Evolutionary conservation across 2,888 invertebrate genomes (phyloP), one percentile per base, ranked within the genome.

Genomic region (Dynastes hyllus): DNA sequence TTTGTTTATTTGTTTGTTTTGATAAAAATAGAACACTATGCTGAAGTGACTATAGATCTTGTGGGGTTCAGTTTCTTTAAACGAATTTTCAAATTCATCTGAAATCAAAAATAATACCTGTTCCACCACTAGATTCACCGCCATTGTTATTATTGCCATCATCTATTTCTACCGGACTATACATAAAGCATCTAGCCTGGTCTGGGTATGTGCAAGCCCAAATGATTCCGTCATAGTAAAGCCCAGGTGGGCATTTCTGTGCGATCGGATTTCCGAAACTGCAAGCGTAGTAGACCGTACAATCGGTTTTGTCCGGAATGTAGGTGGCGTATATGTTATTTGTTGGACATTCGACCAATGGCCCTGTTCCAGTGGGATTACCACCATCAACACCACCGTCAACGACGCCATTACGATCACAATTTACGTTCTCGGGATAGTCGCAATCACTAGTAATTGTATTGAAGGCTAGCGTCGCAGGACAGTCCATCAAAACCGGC

Each of bases 361-460:
- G 73, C 2, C 73, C 73, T 2, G 73, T 58, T 11, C 13, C 71
- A 27, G 5, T 6, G 22, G 1, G 9, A n/a, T 45, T 22, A 22
- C 27, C 70, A 70, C 27, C 13, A 11, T 11, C 53, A 13, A 13
- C 70, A 4, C 16, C 50, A 45, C n/a, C 55, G 16, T 55, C 55
- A 3, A n/a, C 67, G 8, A 29, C 70, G 29, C 70, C 53, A 8
- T 0, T 53, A 16, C 55, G 73, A 22, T 58, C 53, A 22, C 78
- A 78, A 9, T 70, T 65, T 37, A 78, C 71, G 53, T 65, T 71
- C 27, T 63, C 40, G 5, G 73, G 13, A 16, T 22, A 71, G 37
- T 78, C 73, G 22, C 78, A 78, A 32, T 63, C 27, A 8, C 22
- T 11, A 22, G 51, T 65, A 11, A 53, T 16, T 2, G 73, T 22